Percentiles rank a stretch among this genome's conserved stretches.
These are phyloP conservation scores for Menidia beryllina DNA, from an alignment of 2,113 vertebrate species.

Conservation along the genomic window DNA sequence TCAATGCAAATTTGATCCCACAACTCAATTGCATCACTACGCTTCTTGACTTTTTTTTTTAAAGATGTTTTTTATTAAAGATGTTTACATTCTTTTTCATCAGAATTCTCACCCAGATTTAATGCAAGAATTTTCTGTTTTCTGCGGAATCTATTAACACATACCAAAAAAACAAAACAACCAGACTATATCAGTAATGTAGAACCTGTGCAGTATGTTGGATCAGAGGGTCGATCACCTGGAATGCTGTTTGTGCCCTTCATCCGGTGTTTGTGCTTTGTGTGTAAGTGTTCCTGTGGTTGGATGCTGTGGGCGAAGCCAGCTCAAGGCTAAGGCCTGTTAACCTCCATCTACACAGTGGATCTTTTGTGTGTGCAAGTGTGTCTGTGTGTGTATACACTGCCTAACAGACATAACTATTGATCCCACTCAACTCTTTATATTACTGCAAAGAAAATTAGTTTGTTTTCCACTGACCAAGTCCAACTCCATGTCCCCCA, in stretches of 20 bases:
- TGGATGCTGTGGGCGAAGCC: slow-evolving; percentile 28
- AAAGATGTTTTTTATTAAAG: too few relatives aligned
- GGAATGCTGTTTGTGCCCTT: background rate
- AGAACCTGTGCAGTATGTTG: too few relatives aligned
- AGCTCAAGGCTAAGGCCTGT: slow-evolving; percentile 6
- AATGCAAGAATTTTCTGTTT: too few relatives aligned
- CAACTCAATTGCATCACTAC: too few relatives aligned
- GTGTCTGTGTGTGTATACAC: slow-evolving; percentile 8
- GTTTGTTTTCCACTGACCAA: slow-evolving; percentile 30
- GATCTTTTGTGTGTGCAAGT: slow-evolving; percentile 30
- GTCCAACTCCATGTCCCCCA: too few relatives aligned
- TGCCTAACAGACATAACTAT: slow-evolving; percentile 35
- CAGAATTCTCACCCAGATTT: too few relatives aligned
- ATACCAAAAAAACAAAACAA: too few relatives aligned
- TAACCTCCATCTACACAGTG: slow-evolving; percentile 47
- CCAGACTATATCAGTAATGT: too few relatives aligned
- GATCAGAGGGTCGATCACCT: background rate
- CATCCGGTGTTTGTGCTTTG: slow-evolving; percentile 13
- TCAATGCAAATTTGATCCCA: too few relatives aligned
- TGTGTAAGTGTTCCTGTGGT: slow-evolving; percentile 14
- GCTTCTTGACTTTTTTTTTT: too few relatives aligned
- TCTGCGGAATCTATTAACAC: too few relatives aligned
- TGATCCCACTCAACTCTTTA: slow-evolving; percentile 23
- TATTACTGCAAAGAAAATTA: slow-evolving; percentile 23
- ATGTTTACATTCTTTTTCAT: too few relatives aligned